phyloP scores from a whole-genome alignment of 2,888 invertebrate species.

The Tetheella fluctuosa region DNA sequence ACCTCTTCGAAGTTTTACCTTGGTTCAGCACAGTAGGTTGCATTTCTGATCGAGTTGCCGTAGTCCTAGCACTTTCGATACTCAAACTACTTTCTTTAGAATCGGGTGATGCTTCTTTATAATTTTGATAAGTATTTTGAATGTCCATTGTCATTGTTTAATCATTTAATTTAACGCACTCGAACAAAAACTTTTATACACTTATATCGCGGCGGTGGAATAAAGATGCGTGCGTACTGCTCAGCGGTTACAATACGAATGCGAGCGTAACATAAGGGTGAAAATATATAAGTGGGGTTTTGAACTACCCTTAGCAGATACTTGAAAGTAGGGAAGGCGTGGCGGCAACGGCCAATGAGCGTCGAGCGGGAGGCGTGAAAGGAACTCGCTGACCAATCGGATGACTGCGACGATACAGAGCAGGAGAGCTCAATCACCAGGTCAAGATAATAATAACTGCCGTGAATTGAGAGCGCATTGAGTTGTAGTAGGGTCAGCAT shows the following conservation, averaged over 20 bases:
- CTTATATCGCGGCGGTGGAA: constrained; percentile 69
- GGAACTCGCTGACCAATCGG: constrained; percentile 65
- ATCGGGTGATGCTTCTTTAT: constrained; percentile 78
- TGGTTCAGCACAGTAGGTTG: constrained; percentile 64
- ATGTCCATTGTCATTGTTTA: constrained; percentile 89
- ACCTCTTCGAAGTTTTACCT: constrained; percentile 86
- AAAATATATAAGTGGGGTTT: constrained; percentile 82
- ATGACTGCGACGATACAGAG: constrained; percentile 62
- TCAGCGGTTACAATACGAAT: constrained; percentile 74
- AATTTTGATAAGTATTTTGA: constrained; percentile 80
- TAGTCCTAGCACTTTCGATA: constrained; percentile 80
- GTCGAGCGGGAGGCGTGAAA: constrained; percentile 69
- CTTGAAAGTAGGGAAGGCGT: constrained; percentile 73
- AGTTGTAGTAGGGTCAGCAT: constrained; percentile 79
- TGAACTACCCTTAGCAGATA: constrained; percentile 76
- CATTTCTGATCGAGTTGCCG: constrained; percentile 70
- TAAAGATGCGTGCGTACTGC: constrained; percentile 74
- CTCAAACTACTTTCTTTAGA: constrained; percentile 74
- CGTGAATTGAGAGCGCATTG: constrained; percentile 83
- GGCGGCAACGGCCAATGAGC: constrained; percentile 67
- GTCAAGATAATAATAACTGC: constrained; percentile 83
- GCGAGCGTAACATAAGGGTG: constrained; percentile 79
- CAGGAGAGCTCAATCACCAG: constrained; percentile 82
- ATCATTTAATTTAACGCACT: constrained; percentile 70
- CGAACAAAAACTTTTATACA: constrained; percentile 73